A percentile compares a stretch with the other conserved stretches of the same genome.
phyloP scores from a whole-genome alignment of 2,888 invertebrate genomes.

The Zaprionus bogoriensis region DNA sequence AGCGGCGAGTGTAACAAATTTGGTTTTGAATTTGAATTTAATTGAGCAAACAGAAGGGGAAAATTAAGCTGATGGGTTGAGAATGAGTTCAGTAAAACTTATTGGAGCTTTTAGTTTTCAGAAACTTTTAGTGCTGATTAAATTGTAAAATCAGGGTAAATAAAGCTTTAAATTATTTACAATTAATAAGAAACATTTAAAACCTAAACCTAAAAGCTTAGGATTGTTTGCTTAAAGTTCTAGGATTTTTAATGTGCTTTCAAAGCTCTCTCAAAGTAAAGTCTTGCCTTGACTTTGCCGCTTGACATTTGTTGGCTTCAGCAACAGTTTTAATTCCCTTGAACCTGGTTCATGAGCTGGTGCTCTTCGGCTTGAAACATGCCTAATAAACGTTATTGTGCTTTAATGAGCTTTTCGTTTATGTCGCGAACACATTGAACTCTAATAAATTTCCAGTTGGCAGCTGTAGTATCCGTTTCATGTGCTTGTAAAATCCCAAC shows the following conservation, averaged over 20 bases:
- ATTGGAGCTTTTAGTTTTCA: background rate
- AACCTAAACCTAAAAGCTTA: too few species aligned
- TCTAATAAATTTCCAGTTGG: too few species aligned
- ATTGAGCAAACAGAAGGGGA: background rate
- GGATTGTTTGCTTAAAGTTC: too few species aligned
- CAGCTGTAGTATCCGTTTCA: too few species aligned
- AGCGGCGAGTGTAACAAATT: constrained; percentile 45
- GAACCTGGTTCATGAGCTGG: too few species aligned
- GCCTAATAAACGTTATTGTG: background rate
- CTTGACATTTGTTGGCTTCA: too few species aligned
- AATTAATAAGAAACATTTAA: too few species aligned
- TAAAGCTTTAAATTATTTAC: too few species aligned
- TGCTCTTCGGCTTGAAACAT: background rate
- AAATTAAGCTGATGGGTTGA: background rate
- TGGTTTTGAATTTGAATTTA: constrained; percentile 29
- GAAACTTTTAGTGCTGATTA: background rate
- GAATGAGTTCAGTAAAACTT: background rate
- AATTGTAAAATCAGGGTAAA: too few species aligned
- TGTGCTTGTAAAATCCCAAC: background rate
- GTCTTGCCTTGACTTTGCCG: background rate
- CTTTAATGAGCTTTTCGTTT: background rate
- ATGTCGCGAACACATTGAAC: background rate
- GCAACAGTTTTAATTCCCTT: too few species aligned
- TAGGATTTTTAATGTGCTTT: background rate
- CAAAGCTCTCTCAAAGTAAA: background rate